Conservation (phyloP, 2,113 vertebrate species). For the Phrynocephalus versicolor region DNA sequence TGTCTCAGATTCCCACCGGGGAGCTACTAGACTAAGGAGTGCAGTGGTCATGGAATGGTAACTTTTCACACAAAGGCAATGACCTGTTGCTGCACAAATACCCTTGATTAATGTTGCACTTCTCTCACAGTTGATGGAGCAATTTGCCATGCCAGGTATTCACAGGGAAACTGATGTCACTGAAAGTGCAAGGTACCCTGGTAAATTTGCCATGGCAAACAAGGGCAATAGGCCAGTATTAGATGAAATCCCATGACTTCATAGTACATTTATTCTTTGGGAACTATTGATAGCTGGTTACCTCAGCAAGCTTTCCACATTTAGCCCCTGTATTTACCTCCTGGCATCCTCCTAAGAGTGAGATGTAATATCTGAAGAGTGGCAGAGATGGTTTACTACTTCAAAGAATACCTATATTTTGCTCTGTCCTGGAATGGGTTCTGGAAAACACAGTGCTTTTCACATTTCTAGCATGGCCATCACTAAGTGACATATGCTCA, state of each 20-base stretch:
- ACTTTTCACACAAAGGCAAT: conserved; percentile 65
- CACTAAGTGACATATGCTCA: no score
- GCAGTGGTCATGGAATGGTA: conserved; percentile 63
- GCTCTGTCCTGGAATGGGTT: no score
- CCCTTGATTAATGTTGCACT: conserved; percentile 60
- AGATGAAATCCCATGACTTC: conserved; percentile 7
- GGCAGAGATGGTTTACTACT: not conserved
- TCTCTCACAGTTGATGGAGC: conserved; percentile 18
- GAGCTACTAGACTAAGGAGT: conserved; percentile 57
- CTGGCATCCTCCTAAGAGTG: not conserved
- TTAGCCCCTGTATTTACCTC: not conserved
- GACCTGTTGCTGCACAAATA: conserved; percentile 62
- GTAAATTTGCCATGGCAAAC: conserved; percentile 56
- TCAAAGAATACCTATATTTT: not conserved
- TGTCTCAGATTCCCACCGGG: conserved; percentile 39
- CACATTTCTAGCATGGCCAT: no score
- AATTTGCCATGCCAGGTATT: conserved; percentile 38
- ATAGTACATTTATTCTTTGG: conserved; percentile 32
- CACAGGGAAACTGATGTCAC: conserved; percentile 45
- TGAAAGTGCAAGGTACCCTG: conserved; percentile 40
- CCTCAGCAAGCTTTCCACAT: not conserved
- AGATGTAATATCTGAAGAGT: not conserved
- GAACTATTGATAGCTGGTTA: not conserved
- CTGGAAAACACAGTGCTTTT: no score
- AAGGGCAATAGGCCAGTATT: conserved; percentile 14